phyloP scores from a whole-genome alignment of 2,888 invertebrate species.

The Aphodius sticticus region DNA sequence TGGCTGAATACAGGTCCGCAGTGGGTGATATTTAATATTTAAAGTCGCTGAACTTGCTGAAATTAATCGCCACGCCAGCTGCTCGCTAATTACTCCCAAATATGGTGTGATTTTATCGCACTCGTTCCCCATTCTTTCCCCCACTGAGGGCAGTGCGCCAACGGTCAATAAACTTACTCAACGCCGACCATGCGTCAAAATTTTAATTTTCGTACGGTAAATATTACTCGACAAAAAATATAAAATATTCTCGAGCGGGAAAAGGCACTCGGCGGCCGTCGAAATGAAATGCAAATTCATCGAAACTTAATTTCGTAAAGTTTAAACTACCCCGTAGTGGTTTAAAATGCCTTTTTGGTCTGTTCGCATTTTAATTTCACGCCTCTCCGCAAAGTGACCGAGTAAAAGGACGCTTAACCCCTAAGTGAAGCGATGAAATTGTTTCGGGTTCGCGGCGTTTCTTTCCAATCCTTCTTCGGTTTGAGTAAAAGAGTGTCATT shows the following conservation, averaged over 20 bases:
- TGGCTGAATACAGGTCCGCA: not conserved
- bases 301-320: not conserved
- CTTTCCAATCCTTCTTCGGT: not conserved
- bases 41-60: not conserved
- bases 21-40: not conserved
- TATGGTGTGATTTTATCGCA: not conserved
- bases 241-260: not conserved
- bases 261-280: not conserved
- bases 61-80: not conserved
- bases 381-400: not conserved
- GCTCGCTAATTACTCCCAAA: constrained; percentile 4
- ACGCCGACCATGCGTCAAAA: not conserved
- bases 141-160: not conserved
- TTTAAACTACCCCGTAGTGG: not conserved
- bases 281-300: not conserved
- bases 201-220: not conserved
- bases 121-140: not conserved
- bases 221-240: not conserved
- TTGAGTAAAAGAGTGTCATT: not conserved
- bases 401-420: not conserved
- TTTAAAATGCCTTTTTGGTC: not conserved
- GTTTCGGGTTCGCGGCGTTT: not conserved
- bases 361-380: not conserved
- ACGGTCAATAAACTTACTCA: not conserved
- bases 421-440: not conserved